Base-by-base conservation (phyloP, 2,797 vertebrate species). In the Brotogeris chrysoptera region DNA sequence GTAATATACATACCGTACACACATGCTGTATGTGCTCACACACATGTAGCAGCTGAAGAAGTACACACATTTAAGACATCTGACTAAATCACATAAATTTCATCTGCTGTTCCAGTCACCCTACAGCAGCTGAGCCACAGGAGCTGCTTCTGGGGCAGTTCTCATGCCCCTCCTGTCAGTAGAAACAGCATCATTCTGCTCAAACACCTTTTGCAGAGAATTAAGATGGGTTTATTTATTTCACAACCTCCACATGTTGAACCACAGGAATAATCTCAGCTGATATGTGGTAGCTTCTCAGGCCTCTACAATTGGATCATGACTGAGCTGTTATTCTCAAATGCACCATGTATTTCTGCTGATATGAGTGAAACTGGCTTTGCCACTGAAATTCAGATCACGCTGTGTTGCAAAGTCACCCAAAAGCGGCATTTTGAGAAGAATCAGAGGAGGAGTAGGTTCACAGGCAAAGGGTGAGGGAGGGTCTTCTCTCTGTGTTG, bases 1-100 rank as follows among this genome's bases (percentile, higher is more conserved):
- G 21, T 27, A 41, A 60, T 14, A 30, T 2, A 5, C 6, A 1
- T 3, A 8, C 30, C 28, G 6, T 8, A 12, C 8, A 36, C 5
- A 6, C 12, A 24, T 13, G 5, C 12, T 46, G 17, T 41, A 10
- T 27, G 11, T 15, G 13, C 25, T 66, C 3, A 36, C 13, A 13
- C 10, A 16, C 13, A 8, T 5, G 23, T 11, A 65, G 36, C 10
- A 39, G 32, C 65, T 77, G 55, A 66, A 59, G 38, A 49, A 55
- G 8, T 20, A 10, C 4, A 13, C 4, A 5, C 7, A 1, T 52
- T 34, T 11, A 15, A 52, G 50, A 34, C 13, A 49, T 17, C 43
- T 64, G 47, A 19, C 19, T 34, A 30, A 74, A 18, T 50, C 36
- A 34, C 28, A 16, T 36, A 27, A 52, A 20, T 55, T 36, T n/a